Conservation (phyloP, 1,140 invertebrate genomes). For the Nymphalis io region DNA sequence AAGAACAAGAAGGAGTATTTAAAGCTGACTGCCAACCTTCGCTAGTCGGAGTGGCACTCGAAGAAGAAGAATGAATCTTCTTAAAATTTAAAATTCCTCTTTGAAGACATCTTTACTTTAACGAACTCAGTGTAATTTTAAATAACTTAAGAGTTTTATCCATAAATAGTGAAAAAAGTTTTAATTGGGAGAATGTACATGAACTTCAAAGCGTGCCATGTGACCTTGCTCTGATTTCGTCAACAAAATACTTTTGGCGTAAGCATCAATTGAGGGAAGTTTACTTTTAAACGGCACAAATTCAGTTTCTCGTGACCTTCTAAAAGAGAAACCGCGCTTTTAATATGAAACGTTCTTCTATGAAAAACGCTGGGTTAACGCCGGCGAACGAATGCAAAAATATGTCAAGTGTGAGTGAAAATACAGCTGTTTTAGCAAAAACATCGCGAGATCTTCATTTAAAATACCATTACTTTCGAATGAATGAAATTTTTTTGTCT, state of each 20-base stretch:
- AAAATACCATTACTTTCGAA: constrained; percentile 30
- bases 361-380: constrained; percentile 48
- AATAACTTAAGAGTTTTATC: too few species aligned
- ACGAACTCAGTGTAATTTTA: too few species aligned
- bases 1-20: too few species aligned
- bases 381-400: constrained; percentile 64
- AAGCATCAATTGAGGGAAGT: constrained; percentile 26
- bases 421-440: constrained; percentile 24
- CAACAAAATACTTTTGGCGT: constrained; percentile 1
- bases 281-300: constrained; percentile 36
- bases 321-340: constrained; percentile 50
- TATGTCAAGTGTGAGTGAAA: constrained; percentile 63
- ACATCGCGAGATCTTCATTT: constrained; percentile 29
- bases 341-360: constrained; percentile 50
- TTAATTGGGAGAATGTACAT: not conserved
- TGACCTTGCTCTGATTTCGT: not conserved
- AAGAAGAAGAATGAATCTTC: too few species aligned
- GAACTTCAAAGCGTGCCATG: not conserved
- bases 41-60: too few species aligned
- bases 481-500: constrained; percentile 23
- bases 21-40: too few species aligned
- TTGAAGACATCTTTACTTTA: too few species aligned
- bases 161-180: not conserved
- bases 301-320: constrained; percentile 58
- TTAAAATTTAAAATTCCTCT: too few species aligned